Base-by-base conservation (phyloP, 2,113 vertebrate species). In the Bagarius yarrelli region DNA sequence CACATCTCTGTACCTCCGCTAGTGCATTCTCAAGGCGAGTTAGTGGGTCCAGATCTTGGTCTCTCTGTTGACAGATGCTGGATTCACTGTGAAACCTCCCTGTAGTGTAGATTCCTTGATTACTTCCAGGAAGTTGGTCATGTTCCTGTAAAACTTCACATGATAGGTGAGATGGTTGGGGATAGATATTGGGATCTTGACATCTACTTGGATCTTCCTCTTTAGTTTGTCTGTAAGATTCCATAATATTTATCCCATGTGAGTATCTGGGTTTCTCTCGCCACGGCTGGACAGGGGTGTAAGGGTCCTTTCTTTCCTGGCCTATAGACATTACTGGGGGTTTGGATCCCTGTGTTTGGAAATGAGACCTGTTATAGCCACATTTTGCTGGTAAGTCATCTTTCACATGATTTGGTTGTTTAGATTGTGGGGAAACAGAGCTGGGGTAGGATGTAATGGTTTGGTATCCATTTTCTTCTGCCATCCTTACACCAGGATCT, bases 381-480 rank as follows among this genome's bases (percentile, higher is more conserved):
- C 81, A 77, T 90, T 84, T 88, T 85, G 78, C 79, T 2, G 90
- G 85, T 15, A 81, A n/a, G 1, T 89, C 85, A 40, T 94, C 93
- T 0, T 88, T 86, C 64, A 87, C 91, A 53, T 81, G 94, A 81
- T 95, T 83, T 4, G 83, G 86, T 15, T 81, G 70, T 0, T 90
- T 89, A 11, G 75, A 87, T 85, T 91, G 92, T 80, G 86, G 89
- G 80, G 90, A 90, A 77, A 88, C 1, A 57, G 59, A 18, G 75
- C 59, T 57, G 40, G 88, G 83, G 70, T 81, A 83, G 21, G 81
- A 59, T 76, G 85, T 66, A 76, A 87, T 87, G 64, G 91, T 94
- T 88, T 95, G 95, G 93, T 92, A 94, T 86, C 93, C 93, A 0
- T 95, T 96, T 88, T 95, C 94, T 32, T 91, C 86, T 0, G 80